phyloP scores from a whole-genome alignment of 1,140 invertebrate species.

The Penaeus vannamei region DNA sequence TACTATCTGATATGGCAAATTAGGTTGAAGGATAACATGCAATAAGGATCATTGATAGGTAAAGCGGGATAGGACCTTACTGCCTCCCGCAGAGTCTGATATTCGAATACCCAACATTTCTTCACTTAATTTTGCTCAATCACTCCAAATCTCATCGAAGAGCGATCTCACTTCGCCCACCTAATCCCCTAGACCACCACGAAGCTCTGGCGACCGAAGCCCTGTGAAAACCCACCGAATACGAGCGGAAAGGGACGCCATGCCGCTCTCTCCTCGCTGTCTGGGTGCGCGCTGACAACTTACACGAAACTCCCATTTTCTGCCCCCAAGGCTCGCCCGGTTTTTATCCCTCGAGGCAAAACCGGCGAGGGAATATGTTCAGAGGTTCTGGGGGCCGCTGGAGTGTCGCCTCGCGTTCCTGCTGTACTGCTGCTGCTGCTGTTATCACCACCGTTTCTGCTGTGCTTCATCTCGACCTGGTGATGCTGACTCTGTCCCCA shows the following conservation, averaged over 20 bases:
- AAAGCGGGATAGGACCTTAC: conserved; percentile 57
- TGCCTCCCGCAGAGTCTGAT: conserved; percentile 49
- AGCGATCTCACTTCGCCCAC: conserved; percentile 57
- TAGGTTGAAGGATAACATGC: conserved; percentile 63
- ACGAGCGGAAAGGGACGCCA: conserved; percentile 32
- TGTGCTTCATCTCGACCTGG: background rate
- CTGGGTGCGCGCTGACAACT: conserved; percentile 64
- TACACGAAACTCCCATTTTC: conserved; percentile 67
- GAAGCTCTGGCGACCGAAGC: conserved; percentile 45
- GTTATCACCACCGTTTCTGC: background rate
- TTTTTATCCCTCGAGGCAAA: conserved; percentile 67
- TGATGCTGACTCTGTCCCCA: conserved; percentile 1
- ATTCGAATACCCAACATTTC: conserved; percentile 66
- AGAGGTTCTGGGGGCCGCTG: conserved; percentile 46
- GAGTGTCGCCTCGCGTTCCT: conserved; percentile 44
- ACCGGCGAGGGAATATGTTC: conserved; percentile 64
- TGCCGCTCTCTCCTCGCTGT: conserved; percentile 49
- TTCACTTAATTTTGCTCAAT: conserved; percentile 67
- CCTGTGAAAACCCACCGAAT: conserved; percentile 51
- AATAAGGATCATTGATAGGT: conserved; percentile 54
- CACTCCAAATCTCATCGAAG: conserved; percentile 67
- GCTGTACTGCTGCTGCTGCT: background rate
- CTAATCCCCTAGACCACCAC: conserved; percentile 44
- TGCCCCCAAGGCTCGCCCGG: conserved; percentile 61
- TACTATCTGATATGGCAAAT: conserved; percentile 59